Evolutionary conservation across 2,113 vertebrate genomes (phyloP).

Genomic region (Pholis gunnellus): DNA sequence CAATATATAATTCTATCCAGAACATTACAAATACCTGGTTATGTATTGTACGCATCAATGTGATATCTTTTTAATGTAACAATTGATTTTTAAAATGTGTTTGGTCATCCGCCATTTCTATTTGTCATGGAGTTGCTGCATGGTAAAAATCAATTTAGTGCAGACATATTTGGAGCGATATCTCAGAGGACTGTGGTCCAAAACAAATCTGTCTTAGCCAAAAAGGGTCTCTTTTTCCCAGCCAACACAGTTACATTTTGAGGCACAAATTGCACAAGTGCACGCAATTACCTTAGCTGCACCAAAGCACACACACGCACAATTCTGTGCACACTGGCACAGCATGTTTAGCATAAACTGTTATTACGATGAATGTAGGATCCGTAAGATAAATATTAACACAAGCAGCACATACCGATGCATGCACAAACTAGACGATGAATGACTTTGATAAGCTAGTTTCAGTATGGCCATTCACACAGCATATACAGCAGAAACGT

Average conservation of each 20-base stretch:
- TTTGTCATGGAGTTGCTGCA: slow-evolving; percentile 21
- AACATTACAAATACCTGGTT: not conserved
- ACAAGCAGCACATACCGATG: not conserved
- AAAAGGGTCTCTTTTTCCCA: slow-evolving; percentile 8
- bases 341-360: slow-evolving; percentile 22
- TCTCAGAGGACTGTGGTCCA: slow-evolving; percentile 17
- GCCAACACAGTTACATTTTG: slow-evolving; percentile 3
- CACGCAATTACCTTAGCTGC: slow-evolving; percentile 13
- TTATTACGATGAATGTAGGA: slow-evolving; percentile 19
- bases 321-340: not conserved
- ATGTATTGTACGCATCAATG: not conserved
- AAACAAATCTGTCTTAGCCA: slow-evolving; percentile 4
- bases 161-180: slow-evolving; percentile 13
- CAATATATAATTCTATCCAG: not conserved
- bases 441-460: slow-evolving; percentile 18
- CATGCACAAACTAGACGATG: slow-evolving; percentile 3
- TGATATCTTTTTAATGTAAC: slow-evolving; percentile 9
- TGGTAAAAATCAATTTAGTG: slow-evolving; percentile 6
- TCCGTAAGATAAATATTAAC: slow-evolving; percentile 9
- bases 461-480: not conserved
- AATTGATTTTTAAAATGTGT: slow-evolving; percentile 25
- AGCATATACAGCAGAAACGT: slow-evolving; percentile 12
- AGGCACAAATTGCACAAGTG: slow-evolving; percentile 21
- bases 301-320: slow-evolving; percentile 7
- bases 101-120: not conserved